phyloP scores from a whole-genome alignment of 2,113 vertebrate genomes.

The Mastomys coucha region DNA sequence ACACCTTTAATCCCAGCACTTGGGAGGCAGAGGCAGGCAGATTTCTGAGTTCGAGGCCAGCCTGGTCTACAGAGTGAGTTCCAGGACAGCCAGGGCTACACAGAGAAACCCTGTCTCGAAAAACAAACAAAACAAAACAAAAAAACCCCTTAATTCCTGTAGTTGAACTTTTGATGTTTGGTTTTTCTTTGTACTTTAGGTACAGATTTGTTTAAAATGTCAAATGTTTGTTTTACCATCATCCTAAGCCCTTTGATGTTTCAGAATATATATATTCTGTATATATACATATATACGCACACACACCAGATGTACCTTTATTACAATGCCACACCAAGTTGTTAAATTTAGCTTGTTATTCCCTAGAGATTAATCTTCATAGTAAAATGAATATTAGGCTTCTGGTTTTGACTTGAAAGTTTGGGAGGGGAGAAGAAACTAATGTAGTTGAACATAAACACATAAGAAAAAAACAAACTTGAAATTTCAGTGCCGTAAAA shows the following conservation, averaged over 20 bases:
- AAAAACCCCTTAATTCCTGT: neutral
- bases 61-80: no score
- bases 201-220: neutral
- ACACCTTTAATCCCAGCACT: no score
- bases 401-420: constrained; percentile 51
- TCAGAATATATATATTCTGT: neutral
- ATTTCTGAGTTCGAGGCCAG: no score
- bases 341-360: neutral
- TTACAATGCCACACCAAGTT: neutral
- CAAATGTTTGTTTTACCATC: constrained; percentile 16
- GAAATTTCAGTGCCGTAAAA: neutral
- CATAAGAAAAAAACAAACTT: neutral
- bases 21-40: no score
- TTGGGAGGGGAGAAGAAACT: constrained; percentile 37
- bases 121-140: no score
- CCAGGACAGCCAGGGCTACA: no score
- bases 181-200: neutral
- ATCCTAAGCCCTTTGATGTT: neutral
- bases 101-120: no score
- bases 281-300: no score
- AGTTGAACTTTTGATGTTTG: neutral
- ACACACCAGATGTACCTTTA: neutral
- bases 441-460: constrained; percentile 37
- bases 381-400: constrained; percentile 32
- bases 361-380: neutral